Evolutionary conservation across 2,888 invertebrate genomes (phyloP).

Genomic region (Balanococcus diminutus): DNA sequence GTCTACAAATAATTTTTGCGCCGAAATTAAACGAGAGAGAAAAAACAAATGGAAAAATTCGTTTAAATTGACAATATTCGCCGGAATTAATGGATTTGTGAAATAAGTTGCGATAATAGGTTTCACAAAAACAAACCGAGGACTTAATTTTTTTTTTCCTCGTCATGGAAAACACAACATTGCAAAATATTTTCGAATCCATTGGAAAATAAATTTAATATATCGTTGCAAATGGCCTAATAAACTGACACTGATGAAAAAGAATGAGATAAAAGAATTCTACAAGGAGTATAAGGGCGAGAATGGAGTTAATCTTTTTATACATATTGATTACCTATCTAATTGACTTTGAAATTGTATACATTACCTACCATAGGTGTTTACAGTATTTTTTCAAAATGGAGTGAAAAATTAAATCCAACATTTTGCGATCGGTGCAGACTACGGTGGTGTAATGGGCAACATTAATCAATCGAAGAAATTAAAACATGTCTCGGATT

Average conservation of each 20-base stretch:
- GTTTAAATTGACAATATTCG: not conserved
- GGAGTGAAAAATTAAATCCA: not conserved
- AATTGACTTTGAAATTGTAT: not conserved
- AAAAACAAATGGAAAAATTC: not conserved
- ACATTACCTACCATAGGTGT: not conserved
- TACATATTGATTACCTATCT: not conserved
- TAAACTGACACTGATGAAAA: not conserved
- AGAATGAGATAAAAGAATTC: not conserved
- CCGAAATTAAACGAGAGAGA: not conserved
- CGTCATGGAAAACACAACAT: not conserved
- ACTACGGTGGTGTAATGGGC: not conserved
- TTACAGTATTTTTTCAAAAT: not conserved
- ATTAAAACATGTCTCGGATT: not conserved
- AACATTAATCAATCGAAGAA: slow-evolving; percentile 25
- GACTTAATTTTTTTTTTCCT: not conserved
- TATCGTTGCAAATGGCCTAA: not conserved
- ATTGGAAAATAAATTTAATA: not conserved
- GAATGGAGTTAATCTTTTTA: not conserved
- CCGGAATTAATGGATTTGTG: not conserved
- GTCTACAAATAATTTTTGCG: not conserved
- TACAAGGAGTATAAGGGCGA: not conserved
- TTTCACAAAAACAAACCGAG: no score
- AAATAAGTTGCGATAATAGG: not conserved
- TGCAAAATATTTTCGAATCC: not conserved
- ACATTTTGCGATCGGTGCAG: not conserved